phyloP scores from a whole-genome alignment of 2,888 invertebrate species.

The Drosophila flavopinicola region DNA sequence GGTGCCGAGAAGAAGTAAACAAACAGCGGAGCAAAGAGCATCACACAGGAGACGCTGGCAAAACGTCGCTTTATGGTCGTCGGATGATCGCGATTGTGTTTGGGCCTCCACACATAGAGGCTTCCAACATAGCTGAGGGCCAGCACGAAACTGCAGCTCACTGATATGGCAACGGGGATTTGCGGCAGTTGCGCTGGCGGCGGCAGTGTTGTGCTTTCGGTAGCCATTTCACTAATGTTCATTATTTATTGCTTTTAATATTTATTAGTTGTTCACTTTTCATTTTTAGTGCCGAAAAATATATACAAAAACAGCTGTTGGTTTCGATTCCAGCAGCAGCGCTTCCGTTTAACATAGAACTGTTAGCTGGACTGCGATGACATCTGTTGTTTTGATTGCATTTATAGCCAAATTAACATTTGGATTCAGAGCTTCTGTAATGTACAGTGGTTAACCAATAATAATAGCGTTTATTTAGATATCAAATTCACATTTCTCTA shows the following conservation, averaged over 20 bases:
- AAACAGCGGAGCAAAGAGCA: constrained; percentile 91
- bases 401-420: no score
- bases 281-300: constrained; percentile 2
- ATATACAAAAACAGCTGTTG: constrained; percentile 52
- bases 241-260: constrained; percentile 20
- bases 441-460: no score
- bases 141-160: constrained; percentile 90
- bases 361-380: not conserved
- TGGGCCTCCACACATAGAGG: constrained; percentile 93
- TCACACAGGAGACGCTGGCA: constrained; percentile 92
- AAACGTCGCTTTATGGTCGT: constrained; percentile 94
- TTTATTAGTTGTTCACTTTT: constrained; percentile 30
- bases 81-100: constrained; percentile 93
- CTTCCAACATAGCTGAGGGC: constrained; percentile 93
- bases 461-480: no score
- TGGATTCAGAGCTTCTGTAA: no score
- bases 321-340: not conserved
- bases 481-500: no score
- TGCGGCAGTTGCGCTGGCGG: constrained; percentile 52
- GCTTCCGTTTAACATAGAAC: not conserved
- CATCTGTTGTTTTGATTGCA: not conserved
- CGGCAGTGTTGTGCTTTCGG: constrained; percentile 19
- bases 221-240: constrained; percentile 41
- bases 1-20: constrained; percentile 90
- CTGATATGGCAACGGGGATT: constrained; percentile 86